Percentiles rank a stretch among this genome's conserved stretches.
phyloP scores from a whole-genome alignment of 2,113 vertebrate species.

The Rhegmatorhina hoffmannsi region DNA sequence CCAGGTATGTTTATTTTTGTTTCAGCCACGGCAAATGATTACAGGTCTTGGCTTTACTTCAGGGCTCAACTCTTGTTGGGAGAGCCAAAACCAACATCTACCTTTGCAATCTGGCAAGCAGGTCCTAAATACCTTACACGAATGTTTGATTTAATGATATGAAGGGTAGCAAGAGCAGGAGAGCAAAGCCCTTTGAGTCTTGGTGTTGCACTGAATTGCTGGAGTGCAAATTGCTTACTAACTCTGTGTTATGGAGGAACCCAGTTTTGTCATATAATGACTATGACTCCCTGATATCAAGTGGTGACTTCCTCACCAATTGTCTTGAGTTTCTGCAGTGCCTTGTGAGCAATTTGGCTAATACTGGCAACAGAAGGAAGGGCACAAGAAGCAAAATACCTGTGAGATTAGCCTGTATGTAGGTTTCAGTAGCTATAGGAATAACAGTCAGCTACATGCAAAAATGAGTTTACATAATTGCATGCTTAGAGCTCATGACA shows the following conservation, averaged over 20 bases:
- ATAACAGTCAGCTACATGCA: not conserved
- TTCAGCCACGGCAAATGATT: slow-evolving; percentile 60
- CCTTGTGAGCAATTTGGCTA: not conserved
- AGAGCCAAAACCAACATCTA: slow-evolving; percentile 67
- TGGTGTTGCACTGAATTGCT: not conserved
- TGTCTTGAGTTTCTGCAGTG: not conserved
- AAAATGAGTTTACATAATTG: not conserved
- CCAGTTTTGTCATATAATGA: not conserved
- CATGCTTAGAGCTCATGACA: not conserved
- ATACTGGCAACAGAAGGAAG: not conserved
- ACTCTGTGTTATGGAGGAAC: not conserved
- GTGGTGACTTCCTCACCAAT: not conserved
- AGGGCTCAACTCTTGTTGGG: slow-evolving; percentile 35
- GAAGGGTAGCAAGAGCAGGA: not conserved
- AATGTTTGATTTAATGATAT: slow-evolving; percentile 3
- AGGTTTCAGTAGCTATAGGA: not conserved
- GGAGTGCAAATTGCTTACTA: not conserved
- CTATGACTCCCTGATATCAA: not conserved
- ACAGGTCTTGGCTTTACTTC: slow-evolving; percentile 62
- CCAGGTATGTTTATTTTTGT: slow-evolving; percentile 60
- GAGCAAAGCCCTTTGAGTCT: not conserved
- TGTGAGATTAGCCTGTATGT: not conserved
- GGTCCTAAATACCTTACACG: slow-evolving; percentile 29
- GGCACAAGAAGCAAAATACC: not conserved
- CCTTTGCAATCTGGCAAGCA: slow-evolving; percentile 65